Evolutionary conservation across 2,797 vertebrate genomes (phyloP), one percentile per base, ranked within the genome.

Genomic region (Falco novaeseelandiae): DNA sequence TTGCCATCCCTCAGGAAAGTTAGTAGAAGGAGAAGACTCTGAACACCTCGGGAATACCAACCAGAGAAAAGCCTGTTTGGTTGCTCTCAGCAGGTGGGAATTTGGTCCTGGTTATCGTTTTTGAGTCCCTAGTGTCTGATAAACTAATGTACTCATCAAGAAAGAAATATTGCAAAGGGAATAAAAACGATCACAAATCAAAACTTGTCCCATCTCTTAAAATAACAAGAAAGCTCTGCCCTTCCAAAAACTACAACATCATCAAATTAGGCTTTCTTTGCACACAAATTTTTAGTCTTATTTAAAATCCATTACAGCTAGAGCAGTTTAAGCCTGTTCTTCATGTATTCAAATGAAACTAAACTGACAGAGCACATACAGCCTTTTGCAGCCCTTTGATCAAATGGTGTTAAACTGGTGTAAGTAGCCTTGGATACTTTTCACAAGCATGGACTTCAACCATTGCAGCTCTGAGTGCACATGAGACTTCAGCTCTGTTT

Each of bases 291-390:
- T 83, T 81, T 40, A 63, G 30, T 86, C 42, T 79, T 67, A 76
- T 92, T 91, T 87, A 83, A 94, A 96, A 74, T 87, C 49, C 72
- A 72, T 72, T 86, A 87, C 14, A 83, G 65, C 21, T 55, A 62
- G 54, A 77, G 49, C 34, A 63, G 15, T 65, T 83, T 81, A 87
- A 92, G 34, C n/a, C 49, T 83, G 10, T 76, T 84, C 58, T 73
- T 83, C 76, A 14, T 12, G 14, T 66, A 55, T 71, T 86, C 61
- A 74, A 89, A 65, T 51, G 36, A 65, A 77, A 69, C 49, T 58
- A 54, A 96, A 69, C 38, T 49, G 65, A 77, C 62, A 89, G 61
- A 59, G 40, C 57, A 73, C 36, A 65, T 38, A 32, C 9, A 85
- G 40, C 40, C n/a, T 83, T 65, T 84, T 90, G 46, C 49, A 96